Evolutionary conservation across 1,140 invertebrate species (phyloP).

Genomic region (Drosophila athabasca): DNA sequence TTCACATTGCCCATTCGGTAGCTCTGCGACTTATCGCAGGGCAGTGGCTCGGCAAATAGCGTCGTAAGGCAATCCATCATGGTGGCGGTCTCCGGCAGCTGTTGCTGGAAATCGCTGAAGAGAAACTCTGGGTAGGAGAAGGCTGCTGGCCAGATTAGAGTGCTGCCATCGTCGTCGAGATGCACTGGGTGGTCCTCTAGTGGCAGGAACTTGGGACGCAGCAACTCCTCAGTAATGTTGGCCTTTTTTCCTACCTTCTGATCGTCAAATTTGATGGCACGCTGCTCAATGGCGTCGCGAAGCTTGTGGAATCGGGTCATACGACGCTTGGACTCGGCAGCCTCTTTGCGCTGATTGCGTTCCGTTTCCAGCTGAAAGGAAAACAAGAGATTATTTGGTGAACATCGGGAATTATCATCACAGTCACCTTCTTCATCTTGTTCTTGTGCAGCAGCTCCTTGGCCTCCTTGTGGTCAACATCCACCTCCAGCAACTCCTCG

Average conservation of each 20-base stretch:
- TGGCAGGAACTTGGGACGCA: constrained; percentile 83
- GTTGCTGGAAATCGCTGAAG: constrained; percentile 89
- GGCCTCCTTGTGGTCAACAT: constrained; percentile 86
- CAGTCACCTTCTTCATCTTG: constrained; percentile 83
- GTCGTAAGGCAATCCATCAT: constrained; percentile 89
- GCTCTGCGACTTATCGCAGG: constrained; percentile 90
- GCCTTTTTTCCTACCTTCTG: constrained; percentile 73
- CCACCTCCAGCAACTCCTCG: constrained; percentile 87
- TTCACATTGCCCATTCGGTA: constrained; percentile 88
- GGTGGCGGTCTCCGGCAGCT: constrained; percentile 89
- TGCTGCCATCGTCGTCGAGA: constrained; percentile 83
- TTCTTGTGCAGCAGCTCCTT: constrained; percentile 86
- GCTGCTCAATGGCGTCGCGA: constrained; percentile 84
- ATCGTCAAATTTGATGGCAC: constrained; percentile 85
- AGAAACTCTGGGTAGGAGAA: constrained; percentile 93
- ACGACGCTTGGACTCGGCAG: constrained; percentile 84
- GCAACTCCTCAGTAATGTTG: constrained; percentile 77
- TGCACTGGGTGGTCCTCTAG: constrained; percentile 75
- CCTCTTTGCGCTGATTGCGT: constrained; percentile 86
- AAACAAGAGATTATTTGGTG: neutral
- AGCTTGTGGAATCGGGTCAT: constrained; percentile 83
- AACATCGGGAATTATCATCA: neutral
- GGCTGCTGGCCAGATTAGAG: constrained; percentile 91
- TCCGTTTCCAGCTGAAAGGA: constrained; percentile 85
- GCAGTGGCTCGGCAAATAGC: constrained; percentile 89